Base-by-base conservation (phyloP, 1,140 invertebrate species). In the Oscheius sp. region DNA sequence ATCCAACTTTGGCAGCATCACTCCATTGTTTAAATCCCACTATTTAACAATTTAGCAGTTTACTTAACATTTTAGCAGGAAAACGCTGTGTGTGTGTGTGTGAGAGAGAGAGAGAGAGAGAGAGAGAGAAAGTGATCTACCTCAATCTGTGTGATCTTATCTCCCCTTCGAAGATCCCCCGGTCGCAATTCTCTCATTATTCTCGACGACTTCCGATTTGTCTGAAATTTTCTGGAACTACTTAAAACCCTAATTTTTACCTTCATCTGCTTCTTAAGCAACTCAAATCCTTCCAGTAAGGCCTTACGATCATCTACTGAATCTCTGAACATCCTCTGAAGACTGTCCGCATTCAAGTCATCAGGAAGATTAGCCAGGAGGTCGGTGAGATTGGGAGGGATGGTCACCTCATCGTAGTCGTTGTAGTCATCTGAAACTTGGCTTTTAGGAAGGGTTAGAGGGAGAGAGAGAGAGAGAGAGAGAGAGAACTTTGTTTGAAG, bases 321-420 rank as follows among this genome's bases (percentile, higher is more conserved):
- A 32, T 63, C 61, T 34, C 61, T 63, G 31, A 74, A 79, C 80
- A 82, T 82, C 55, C 75, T 74, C 70, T 82, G 79, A 26, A 82
- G 45, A 46, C 66, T 78, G 34, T 83, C 77, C 10, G 77, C 77
- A 74, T 74, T 78, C 26, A 82, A 74, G 32, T 82, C 80, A 55
- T 82, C 77, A 4, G 81, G 82, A 3, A 82, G 71, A 64, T 84
- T 79, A 28, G 81, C 82, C 31, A 82, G 72, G 31, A 82, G 62
- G 70, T 82, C 82, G 1, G 82, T 80, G 10, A 82, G 62, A 64
- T 78, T 79, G 15, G 81, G 80, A 15, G 81, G 81, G 58, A 82
- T 79, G 2, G 79, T 83, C 26, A 84, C 80, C 59, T 83, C 81
- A 32, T 77, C 68, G 52, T 82, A 82, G 59, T 82, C 72, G 38